These are phyloP conservation scores for Apotomis capreana DNA, from an alignment of 2,888 invertebrate genomes.

Conservation along the genomic window DNA sequence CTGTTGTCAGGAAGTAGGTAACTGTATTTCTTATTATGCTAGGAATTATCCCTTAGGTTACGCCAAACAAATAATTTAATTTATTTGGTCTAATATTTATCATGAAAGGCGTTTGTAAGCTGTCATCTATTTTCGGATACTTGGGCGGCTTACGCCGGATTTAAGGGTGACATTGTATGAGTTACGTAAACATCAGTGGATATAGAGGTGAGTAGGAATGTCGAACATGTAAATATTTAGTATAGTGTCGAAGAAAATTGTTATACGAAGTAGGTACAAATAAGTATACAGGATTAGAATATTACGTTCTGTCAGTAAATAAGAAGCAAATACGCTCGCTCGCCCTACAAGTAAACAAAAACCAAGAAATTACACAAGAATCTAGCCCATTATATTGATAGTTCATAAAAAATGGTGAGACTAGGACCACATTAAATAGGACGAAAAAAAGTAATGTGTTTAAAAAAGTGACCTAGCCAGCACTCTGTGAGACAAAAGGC, in stretches of 20 bases:
- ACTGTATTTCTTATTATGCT: too few species aligned
- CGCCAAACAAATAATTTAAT: background rate
- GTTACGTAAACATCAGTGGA: conserved; percentile 2
- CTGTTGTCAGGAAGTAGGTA: too few species aligned
- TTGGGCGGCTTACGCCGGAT: background rate
- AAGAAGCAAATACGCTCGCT: background rate
- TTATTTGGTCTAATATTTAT: background rate
- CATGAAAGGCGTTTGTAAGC: background rate
- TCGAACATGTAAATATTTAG: background rate
- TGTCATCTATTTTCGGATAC: conserved; percentile 3
- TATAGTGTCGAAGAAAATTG: background rate
- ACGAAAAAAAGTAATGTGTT: too few species aligned
- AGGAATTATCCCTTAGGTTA: background rate
- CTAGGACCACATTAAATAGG: too few species aligned
- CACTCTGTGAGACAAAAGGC: too few species aligned
- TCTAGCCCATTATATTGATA: too few species aligned
- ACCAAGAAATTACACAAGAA: too few species aligned
- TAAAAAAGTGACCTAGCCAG: too few species aligned
- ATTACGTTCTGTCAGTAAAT: background rate
- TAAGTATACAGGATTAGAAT: background rate
- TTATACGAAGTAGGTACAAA: background rate
- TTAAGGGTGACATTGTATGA: conserved; percentile 12
- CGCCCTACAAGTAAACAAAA: too few species aligned
- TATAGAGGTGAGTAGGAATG: background rate
- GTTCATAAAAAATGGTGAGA: too few species aligned